These are phyloP conservation scores for Halcyon leucocephala DNA, from an alignment of 2,797 vertebrate genomes.

Conservation along the genomic window DNA sequence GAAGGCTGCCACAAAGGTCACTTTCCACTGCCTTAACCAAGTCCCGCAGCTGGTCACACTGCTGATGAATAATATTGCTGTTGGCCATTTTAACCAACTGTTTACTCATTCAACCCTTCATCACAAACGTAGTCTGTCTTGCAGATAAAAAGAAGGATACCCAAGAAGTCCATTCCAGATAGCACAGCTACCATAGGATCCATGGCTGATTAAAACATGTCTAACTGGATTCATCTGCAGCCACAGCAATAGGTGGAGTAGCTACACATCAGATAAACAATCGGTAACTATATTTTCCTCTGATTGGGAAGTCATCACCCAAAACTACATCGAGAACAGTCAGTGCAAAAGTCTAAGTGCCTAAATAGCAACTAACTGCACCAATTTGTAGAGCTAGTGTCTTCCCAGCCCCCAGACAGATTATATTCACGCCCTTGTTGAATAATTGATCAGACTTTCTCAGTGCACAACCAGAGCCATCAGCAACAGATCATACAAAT, in stretches of 20 bases:
- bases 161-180: neutral
- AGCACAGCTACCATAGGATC: neutral
- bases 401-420: neutral
- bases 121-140: neutral
- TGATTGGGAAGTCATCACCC: neutral
- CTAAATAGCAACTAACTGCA: neutral
- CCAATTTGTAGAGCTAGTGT: neutral
- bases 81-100: neutral
- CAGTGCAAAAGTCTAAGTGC: neutral
- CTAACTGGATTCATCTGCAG: neutral
- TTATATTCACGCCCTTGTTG: neutral
- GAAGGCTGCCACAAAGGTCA: neutral
- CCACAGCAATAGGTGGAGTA: neutral
- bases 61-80: neutral
- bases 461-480: neutral
- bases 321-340: neutral
- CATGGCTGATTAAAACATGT: neutral
- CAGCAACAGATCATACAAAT: neutral
- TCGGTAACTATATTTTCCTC: neutral
- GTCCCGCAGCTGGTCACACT: neutral
- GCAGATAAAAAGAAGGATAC: neutral
- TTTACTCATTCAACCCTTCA: neutral
- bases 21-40: neutral
- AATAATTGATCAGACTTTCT: conserved; percentile 42
- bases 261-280: neutral